Conservation (phyloP, 2,888 invertebrate genomes). For the Busseola fusca region DNA sequence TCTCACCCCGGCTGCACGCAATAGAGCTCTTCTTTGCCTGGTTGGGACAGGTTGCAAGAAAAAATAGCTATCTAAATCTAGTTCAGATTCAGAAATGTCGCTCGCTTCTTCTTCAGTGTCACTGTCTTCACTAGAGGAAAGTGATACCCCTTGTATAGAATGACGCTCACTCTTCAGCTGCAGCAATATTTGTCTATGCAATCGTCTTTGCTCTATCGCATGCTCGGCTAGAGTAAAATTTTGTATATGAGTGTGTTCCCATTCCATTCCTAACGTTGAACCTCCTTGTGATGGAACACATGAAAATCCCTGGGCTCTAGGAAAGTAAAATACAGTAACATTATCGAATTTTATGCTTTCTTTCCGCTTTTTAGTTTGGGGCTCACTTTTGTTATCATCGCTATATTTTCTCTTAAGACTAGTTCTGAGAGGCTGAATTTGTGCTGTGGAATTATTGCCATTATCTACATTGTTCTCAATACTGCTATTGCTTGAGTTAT, state of each 20-base stretch:
- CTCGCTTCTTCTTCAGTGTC: conserved; percentile 95
- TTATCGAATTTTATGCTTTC: conserved; percentile 96
- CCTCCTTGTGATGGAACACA: conserved; percentile 97
- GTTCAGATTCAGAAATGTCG: conserved; percentile 94
- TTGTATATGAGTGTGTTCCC: conserved; percentile 91
- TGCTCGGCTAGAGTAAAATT: conserved; percentile 96
- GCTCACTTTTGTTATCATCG: conserved; percentile 81
- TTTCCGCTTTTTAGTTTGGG: conserved; percentile 91
- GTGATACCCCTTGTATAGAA: conserved; percentile 85
- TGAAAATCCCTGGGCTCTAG: conserved; percentile 96
- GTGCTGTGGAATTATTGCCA: conserved; percentile 60
- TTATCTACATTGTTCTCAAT: conserved; percentile 60
- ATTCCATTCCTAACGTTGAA: conserved; percentile 97
- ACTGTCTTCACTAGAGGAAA: conserved; percentile 94
- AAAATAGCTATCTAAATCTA: conserved; percentile 96
- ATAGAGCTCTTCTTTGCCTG: conserved; percentile 95
- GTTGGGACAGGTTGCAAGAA: conserved; percentile 98
- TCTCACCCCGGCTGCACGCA: conserved; percentile 97
- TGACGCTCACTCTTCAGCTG: conserved; percentile 92
- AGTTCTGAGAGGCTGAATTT: conserved; percentile 83
- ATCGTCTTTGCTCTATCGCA: conserved; percentile 95
- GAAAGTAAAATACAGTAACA: conserved; percentile 98
- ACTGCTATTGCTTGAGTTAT: conserved; percentile 55
- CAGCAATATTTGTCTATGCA: conserved; percentile 94
- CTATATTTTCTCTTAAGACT: conserved; percentile 91